Evolutionary conservation across 2,797 vertebrate species (phyloP).

Genomic region (Enteromius paludinosus): DNA sequence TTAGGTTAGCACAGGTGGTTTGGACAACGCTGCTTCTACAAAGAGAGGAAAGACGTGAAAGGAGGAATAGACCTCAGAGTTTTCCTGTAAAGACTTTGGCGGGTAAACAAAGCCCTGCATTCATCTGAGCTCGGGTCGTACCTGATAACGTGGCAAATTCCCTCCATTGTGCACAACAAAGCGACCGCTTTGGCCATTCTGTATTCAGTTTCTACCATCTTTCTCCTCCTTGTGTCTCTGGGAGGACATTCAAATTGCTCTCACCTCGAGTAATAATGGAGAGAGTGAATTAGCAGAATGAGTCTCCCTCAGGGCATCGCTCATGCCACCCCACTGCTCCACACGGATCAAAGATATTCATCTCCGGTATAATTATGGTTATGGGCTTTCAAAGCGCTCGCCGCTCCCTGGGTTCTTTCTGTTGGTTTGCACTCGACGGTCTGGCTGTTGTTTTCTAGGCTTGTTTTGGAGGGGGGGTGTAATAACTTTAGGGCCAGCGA

Average conservation of each 20-base stretch:
- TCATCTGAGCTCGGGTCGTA: conserved; percentile 56
- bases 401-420: conserved; percentile 11
- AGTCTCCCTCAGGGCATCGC: conserved; percentile 12
- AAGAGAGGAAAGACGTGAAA: conserved; percentile 28
- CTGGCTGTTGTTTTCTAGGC: conserved; percentile 32
- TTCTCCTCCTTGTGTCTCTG: conserved; percentile 51
- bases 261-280: conserved; percentile 53
- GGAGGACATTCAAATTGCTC: conserved; percentile 67
- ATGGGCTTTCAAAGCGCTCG: conserved; percentile 38
- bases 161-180: conserved; percentile 64
- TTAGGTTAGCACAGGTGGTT: conserved; percentile 50
- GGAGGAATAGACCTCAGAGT: conserved; percentile 44
- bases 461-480: conserved; percentile 46
- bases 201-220: conserved; percentile 66
- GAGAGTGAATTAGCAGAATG: conserved; percentile 27
- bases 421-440: conserved; percentile 29
- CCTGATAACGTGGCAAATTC: conserved; percentile 67
- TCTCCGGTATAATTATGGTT: conserved; percentile 41
- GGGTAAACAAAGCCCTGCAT: conserved; percentile 65
- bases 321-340: conserved; percentile 5
- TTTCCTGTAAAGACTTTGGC: conserved; percentile 55
- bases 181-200: conserved; percentile 58
- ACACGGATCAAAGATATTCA: conserved; percentile 51
- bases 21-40: conserved; percentile 11
- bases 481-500: conserved; percentile 31